phyloP scores from a whole-genome alignment of 1,140 invertebrate species.

The Protaetia brevitarsis region DNA sequence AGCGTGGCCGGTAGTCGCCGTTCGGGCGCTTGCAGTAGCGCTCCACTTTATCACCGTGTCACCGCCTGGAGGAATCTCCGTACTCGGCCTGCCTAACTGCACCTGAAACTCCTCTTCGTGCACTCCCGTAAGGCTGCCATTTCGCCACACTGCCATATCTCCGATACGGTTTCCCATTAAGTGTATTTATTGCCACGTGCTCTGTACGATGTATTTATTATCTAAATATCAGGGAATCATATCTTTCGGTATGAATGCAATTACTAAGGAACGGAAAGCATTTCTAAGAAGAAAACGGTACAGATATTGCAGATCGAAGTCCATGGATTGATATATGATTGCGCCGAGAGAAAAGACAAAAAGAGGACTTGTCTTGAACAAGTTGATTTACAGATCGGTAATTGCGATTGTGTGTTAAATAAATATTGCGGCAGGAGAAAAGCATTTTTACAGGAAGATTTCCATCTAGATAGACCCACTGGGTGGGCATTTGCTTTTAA shows the following conservation, averaged over 20 bases:
- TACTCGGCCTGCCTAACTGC: neutral
- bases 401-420: too few species aligned
- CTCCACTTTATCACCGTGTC: slow-evolving; percentile 32
- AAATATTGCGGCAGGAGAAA: too few species aligned
- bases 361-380: too few species aligned
- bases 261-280: slow-evolving; percentile 3
- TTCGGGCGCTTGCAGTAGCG: slow-evolving; percentile 25
- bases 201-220: slow-evolving; percentile 1
- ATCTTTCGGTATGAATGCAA: slow-evolving; percentile 16
- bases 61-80: slow-evolving; percentile 25
- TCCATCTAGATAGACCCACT: too few species aligned
- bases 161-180: slow-evolving; percentile 13
- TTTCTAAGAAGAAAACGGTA: neutral
- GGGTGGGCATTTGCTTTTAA: too few species aligned
- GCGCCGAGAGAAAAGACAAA: neutral
- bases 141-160: neutral
- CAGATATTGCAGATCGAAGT: neutral
- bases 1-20: slow-evolving; percentile 18
- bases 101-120: neutral
- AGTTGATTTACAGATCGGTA: too few species aligned
- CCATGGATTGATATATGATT: neutral
- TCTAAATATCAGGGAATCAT: slow-evolving; percentile 11
- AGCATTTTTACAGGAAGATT: too few species aligned
- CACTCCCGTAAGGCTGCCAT: neutral
- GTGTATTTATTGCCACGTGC: slow-evolving; percentile 13